Conservation (phyloP, 1,140 invertebrate genomes). For the Calephelis virginiensis region DNA sequence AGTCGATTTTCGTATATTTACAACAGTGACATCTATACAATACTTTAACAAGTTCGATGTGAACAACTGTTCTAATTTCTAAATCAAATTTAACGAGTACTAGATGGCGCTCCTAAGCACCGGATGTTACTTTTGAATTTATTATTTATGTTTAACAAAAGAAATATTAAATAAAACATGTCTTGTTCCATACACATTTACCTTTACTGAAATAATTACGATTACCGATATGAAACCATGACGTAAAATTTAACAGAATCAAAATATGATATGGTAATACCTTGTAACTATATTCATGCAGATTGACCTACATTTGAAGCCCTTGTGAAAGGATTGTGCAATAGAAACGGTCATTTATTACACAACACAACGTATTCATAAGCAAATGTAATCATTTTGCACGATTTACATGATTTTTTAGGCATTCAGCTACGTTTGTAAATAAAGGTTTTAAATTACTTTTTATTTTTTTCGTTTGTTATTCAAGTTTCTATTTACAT, state of each 20-base stretch:
- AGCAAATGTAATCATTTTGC: constrained; percentile 71
- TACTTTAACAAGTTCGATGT: neutral
- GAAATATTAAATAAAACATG: neutral
- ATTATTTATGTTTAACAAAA: neutral
- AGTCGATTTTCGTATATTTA: neutral
- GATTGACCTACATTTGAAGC: constrained; percentile 76
- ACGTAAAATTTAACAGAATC: neutral
- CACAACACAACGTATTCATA: constrained; percentile 74
- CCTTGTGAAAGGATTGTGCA: constrained; percentile 79
- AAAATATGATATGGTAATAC: constrained; percentile 30
- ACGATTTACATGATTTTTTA: constrained; percentile 56
- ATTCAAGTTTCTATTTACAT: constrained; percentile 5
- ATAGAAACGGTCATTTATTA: constrained; percentile 79
- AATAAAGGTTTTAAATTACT: constrained; percentile 41
- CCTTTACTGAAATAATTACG: neutral
- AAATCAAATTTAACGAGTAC: neutral
- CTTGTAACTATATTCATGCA: constrained; percentile 62
- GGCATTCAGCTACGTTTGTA: constrained; percentile 31
- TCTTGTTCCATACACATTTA: neutral
- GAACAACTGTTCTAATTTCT: neutral
- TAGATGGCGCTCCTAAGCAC: constrained; percentile 38
- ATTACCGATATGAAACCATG: neutral
- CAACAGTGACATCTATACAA: neutral
- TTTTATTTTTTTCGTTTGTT: constrained; percentile 29
- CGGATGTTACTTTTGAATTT: constrained; percentile 38